Base-by-base conservation (phyloP, 2,113 vertebrate genomes). In the Pachycephala philippinensis region DNA sequence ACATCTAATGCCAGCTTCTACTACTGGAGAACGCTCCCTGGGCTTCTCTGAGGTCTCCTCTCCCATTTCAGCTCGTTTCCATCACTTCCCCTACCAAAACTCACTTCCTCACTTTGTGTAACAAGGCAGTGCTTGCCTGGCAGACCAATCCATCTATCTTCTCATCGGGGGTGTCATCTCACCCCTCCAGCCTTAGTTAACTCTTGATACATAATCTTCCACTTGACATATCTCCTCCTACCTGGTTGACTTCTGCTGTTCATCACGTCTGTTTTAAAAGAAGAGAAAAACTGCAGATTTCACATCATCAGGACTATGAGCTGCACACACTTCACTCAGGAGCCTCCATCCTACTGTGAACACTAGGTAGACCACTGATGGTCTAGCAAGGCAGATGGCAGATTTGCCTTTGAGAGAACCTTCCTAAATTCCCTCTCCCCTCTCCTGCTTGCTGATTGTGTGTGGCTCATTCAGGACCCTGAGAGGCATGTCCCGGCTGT, bases 321-420 rank as follows among this genome's bases (percentile, higher is more conserved):
- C 59, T n/a, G 20, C 24, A 49, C 33, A 52, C 9, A 28, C 6
- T 26, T 50, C 13, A 3, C 45, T 49, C 17, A 2, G 40, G 39
- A 78, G 24, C 30, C 16, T 82, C 76, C 28, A 23, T 15, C 45
- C n/a, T 74, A 7, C 65, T 9, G 1, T 4, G 5, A 76, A 27
- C 12, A 21, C 50, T 33, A 19, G 0, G 0, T 2, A 45, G 50
- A 59, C 21, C 19, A 9, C 15, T 87, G 24, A 15, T 7, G 12
- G 53, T 56, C 45, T 37, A 72, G 31, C 44, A 69, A 57, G n/a
- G 22, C n/a, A 75, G n/a, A 52, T 7, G 28, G 56, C 70, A 77
- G 60, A 44, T 47, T 68, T 68, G 57, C n/a, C 45, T 30, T 40
- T 64, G 63, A 79, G 8, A 78, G 9, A 47, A 63, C 18, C 53